Evolutionary conservation across 1,140 invertebrate species (phyloP), one percentile per base, ranked within the genome.

Genomic region (Watersipora subatra): DNA sequence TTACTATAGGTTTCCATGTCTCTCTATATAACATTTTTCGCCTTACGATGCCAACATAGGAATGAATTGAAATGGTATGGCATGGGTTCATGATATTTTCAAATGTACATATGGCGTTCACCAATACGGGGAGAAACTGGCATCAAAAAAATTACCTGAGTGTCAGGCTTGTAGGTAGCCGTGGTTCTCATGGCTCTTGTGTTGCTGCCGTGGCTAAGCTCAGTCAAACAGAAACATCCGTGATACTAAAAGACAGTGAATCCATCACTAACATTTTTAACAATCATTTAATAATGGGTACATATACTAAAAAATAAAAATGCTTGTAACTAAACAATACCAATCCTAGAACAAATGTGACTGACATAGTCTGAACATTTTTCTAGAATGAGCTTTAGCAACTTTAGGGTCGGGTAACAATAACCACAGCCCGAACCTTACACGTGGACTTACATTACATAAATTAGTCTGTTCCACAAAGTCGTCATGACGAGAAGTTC

Each of bases 121-220:
- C n/a, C n/a, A n/a, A n/a, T n/a, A n/a, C n/a, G n/a, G n/a, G n/a
- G n/a, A n/a, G n/a, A n/a, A n/a, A n/a, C n/a, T n/a, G n/a, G n/a
- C n/a, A n/a, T 7, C n/a, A 46, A n/a, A 46, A 46, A 46, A 46
- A 28, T 63, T 69, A 80, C 80, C 74, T 82, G 71, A 7, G 84
- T 86, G 24, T 78, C 78, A 0, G 86, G 81, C 78, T 96, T 89
- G 77, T 89, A 97, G 0, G 86, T 91, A 1, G 93, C 93, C 24
- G 86, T 91, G 0, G 94, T 97, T 69, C 89, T 84, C 84, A 97
- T 89, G 46, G 86, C 87, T 72, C 90, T 91, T 1, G 91, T 91
- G 78, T 97, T 94, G 57, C 90, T 93, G 0, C 94, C 94, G 82
- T 97, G 93, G 55, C 88, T 85, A 27, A 97, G 84, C 83, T 97